A percentile compares a stretch with the other conserved stretches of the same genome.
Conservation (phyloP, 2,797 vertebrate genomes). For the Dendrocincla fuliginosa region DNA sequence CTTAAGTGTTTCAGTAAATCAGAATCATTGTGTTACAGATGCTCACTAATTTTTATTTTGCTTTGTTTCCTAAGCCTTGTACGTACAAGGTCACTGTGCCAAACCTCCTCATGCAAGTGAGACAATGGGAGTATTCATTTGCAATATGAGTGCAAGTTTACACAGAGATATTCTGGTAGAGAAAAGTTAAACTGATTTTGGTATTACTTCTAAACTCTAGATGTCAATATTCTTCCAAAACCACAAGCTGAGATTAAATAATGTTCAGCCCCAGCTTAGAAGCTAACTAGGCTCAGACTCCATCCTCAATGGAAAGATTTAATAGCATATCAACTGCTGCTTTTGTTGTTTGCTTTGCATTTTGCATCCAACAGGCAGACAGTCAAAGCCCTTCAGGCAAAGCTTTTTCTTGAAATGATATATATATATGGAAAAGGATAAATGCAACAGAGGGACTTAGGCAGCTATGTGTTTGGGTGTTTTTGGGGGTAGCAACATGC, state of each 20-base stretch:
- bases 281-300: background rate
- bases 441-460: constrained; percentile 15
- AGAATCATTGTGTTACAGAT: background rate
- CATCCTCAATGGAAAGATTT: background rate
- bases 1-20: background rate
- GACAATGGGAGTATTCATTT: background rate
- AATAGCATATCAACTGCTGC: background rate
- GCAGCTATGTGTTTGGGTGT: background rate
- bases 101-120: background rate
- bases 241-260: background rate
- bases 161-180: background rate
- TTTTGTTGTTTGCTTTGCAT: background rate
- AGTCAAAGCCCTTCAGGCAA: background rate
- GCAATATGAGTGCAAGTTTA: background rate
- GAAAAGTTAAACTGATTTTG: background rate
- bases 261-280: background rate
- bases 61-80: background rate
- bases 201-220: background rate
- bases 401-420: constrained; percentile 8
- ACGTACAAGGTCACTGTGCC: background rate
- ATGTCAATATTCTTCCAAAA: background rate
- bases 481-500: background rate
- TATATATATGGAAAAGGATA: constrained; percentile 15
- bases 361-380: background rate
- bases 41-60: background rate